Conservation (phyloP, 2,113 vertebrate genomes). For the Limnothrissa miodon region DNA sequence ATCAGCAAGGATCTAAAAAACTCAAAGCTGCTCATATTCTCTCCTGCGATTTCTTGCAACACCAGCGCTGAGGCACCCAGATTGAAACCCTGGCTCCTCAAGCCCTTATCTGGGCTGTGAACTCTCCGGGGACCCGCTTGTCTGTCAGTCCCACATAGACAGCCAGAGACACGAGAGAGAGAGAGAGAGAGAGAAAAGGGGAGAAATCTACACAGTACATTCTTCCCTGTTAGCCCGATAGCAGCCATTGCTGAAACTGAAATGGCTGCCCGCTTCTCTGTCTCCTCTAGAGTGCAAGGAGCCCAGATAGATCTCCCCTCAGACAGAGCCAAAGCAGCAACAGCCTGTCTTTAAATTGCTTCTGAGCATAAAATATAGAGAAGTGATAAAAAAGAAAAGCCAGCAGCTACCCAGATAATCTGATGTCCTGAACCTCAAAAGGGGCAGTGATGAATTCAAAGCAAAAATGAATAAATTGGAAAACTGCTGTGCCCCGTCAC, state of each 20-base stretch:
- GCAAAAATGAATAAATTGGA: constrained; percentile 23
- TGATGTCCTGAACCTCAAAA: constrained; percentile 55
- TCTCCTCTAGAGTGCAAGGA: background rate
- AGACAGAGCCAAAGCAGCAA: constrained; percentile 39
- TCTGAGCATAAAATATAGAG: constrained; percentile 46
- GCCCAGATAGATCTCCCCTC: constrained; percentile 37
- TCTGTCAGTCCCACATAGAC: constrained; percentile 25
- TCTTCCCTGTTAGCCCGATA: background rate
- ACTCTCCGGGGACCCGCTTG: constrained; percentile 23
- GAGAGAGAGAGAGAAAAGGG: background rate
- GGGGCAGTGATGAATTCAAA: constrained; percentile 47
- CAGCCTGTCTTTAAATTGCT: constrained; percentile 53
- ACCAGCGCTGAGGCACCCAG: background rate
- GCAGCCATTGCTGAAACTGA: background rate
- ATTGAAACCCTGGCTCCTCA: background rate
- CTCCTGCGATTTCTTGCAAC: background rate
- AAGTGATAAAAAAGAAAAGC: constrained; percentile 40
- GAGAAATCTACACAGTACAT: background rate
- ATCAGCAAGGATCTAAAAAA: background rate
- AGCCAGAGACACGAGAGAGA: background rate
- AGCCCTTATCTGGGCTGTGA: constrained; percentile 39
- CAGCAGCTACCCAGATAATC: constrained; percentile 53
- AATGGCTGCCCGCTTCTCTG: background rate
- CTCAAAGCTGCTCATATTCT: background rate
- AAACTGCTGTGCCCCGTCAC: constrained; percentile 7